Percentiles rank a stretch among this genome's conserved stretches.
Evolutionary conservation across 1,140 invertebrate species (phyloP).

Genomic region (Apis florea): DNA sequence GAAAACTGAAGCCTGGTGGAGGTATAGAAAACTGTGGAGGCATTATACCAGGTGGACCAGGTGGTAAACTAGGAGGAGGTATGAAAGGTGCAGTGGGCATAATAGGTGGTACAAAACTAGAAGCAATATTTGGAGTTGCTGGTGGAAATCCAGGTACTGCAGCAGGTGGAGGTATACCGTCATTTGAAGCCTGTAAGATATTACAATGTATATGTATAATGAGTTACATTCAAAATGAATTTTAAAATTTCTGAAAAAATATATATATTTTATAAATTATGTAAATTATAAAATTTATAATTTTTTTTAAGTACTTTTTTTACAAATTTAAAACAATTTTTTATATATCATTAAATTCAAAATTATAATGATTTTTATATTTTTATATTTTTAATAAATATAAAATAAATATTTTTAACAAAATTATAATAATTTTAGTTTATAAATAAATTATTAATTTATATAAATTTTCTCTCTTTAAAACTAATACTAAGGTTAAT

Average conservation of each 20-base stretch:
- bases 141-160: conserved; percentile 80
- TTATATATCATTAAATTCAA: background rate
- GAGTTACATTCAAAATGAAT: conserved; percentile 1
- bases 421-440: conserved; percentile 6
- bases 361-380: too few relatives aligned
- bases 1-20: conserved; percentile 86
- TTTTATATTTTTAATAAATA: too few relatives aligned
- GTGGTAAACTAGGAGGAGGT: conserved; percentile 77
- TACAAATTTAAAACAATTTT: background rate
- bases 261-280: background rate
- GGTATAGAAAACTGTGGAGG: conserved; percentile 87
- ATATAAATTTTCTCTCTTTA: background rate
- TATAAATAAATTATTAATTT: background rate
- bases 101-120: conserved; percentile 77
- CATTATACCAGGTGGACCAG: conserved; percentile 84
- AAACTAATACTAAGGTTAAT: background rate
- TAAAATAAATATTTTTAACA: background rate
- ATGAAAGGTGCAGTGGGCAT: conserved; percentile 77
- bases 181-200: conserved; percentile 73
- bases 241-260: background rate
- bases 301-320: background rate
- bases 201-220: background rate
- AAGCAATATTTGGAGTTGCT: conserved; percentile 71
- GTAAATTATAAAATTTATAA: background rate
- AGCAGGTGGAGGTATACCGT: conserved; percentile 82